phyloP scores from a whole-genome alignment of 2,113 vertebrate species.

The Sturnira hondurensis region DNA sequence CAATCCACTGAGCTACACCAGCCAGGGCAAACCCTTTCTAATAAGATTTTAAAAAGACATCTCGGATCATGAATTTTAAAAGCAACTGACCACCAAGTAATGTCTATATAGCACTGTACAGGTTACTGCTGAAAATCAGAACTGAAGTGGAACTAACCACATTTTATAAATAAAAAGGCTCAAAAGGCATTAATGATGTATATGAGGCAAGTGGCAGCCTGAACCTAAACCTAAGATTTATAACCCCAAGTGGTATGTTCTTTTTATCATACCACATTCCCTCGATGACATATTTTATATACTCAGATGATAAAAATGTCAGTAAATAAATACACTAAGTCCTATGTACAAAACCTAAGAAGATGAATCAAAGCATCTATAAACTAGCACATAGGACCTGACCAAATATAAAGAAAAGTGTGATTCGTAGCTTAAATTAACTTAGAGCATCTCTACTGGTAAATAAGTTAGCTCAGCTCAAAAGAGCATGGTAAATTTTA shows the following conservation, averaged over 20 bases:
- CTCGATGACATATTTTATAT: background rate
- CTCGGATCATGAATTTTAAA: conserved; percentile 19
- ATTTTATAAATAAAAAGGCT: background rate
- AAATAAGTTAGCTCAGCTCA: conserved; percentile 20
- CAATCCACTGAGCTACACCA: too few relatives aligned
- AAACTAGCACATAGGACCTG: background rate
- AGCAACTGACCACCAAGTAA: background rate
- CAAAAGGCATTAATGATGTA: background rate
- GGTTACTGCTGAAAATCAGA: background rate
- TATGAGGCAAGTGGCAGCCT: background rate
- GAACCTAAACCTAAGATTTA: conserved; percentile 10
- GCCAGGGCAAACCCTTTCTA: background rate
- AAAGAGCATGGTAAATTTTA: background rate
- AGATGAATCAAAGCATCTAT: conserved; percentile 3
- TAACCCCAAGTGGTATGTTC: background rate
- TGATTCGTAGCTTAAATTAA: conserved; percentile 36
- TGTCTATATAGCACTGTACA: background rate
- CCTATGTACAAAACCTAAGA: background rate
- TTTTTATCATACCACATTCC: background rate
- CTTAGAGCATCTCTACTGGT: background rate
- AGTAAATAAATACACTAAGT: conserved; percentile 4
- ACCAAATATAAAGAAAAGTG: conserved; percentile 14
- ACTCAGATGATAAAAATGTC: background rate
- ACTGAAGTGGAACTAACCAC: background rate
- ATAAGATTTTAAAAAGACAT: background rate